Conservation (phyloP, 2,888 invertebrate genomes). For the Andrena marginata region DNA sequence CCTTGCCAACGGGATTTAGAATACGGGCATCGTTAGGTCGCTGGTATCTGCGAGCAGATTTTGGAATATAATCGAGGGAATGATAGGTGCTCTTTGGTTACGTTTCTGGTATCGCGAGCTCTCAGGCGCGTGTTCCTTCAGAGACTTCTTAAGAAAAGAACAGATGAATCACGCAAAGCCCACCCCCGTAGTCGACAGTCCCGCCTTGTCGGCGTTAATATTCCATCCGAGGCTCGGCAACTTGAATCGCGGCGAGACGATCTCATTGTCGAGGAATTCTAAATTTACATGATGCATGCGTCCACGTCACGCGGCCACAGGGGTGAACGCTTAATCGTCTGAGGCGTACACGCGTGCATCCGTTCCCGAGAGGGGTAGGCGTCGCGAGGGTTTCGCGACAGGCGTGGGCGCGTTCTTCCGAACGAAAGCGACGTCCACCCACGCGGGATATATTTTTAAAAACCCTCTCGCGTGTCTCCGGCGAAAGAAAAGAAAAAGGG, state of each 20-base stretch:
- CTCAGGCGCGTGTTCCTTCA: not conserved
- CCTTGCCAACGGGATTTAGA: not conserved
- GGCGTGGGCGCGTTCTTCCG: constrained; percentile 15
- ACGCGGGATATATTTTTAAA: constrained; percentile 30
- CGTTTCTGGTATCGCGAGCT: not conserved
- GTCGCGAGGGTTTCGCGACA: constrained; percentile 33
- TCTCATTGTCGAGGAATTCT: constrained; percentile 40
- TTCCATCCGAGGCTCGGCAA: constrained; percentile 21
- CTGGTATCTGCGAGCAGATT: not conserved
- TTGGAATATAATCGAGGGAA: too few species aligned
- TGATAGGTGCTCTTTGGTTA: too few species aligned
- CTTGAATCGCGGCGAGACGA: constrained; percentile 38
- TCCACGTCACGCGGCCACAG: constrained; percentile 35
- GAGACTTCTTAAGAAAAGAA: not conserved
- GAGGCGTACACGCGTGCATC: constrained; percentile 17
- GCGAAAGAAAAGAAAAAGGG: not conserved
- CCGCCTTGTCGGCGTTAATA: constrained; percentile 15
- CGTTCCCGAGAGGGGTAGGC: constrained; percentile 40
- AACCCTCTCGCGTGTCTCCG: not conserved
- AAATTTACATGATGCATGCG: constrained; percentile 46
- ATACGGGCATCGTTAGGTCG: not conserved
- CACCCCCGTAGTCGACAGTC: not conserved
- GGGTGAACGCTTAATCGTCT: constrained; percentile 54
- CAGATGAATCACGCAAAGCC: not conserved
- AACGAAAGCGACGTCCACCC: constrained; percentile 14